These are phyloP conservation scores for Cherax destructor DNA, from an alignment of 1,140 invertebrate species.

Conservation along the genomic window DNA sequence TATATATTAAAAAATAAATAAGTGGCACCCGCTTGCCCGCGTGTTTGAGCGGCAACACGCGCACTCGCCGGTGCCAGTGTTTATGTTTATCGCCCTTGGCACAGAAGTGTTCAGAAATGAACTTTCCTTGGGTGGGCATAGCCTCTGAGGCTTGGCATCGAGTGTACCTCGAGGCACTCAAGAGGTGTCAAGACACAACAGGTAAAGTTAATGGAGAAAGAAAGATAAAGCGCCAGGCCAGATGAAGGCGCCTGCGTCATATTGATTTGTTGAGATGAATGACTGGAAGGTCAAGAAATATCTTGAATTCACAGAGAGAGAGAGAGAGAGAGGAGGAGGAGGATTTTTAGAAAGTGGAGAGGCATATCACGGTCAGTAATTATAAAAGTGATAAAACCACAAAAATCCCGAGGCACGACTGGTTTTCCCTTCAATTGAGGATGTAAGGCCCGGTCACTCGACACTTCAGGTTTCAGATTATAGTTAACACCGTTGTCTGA, in stretches of 20 bases:
- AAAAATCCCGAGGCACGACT: not conserved
- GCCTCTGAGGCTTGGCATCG: not conserved
- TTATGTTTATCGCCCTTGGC: conserved; percentile 43
- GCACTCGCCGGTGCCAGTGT: conserved; percentile 34
- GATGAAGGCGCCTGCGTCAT: not conserved
- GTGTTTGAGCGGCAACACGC: conserved; percentile 9
- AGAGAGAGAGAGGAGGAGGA: not conserved
- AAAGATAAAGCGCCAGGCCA: too few species aligned
- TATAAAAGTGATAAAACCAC: too few species aligned
- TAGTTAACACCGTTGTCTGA: too few species aligned
- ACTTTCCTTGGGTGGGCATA: conserved; percentile 23
- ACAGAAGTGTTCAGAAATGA: not conserved
- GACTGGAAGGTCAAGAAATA: not conserved
- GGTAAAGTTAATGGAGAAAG: not conserved
- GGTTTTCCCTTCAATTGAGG: conserved; percentile 7
- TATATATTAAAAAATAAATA: too few species aligned
- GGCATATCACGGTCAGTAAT: too few species aligned
- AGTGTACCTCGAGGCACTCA: not conserved
- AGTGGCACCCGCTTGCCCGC: conserved; percentile 10
- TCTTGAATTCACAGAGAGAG: not conserved
- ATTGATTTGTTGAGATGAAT: not conserved
- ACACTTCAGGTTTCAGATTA: too few species aligned
- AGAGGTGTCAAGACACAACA: conserved; percentile 14
- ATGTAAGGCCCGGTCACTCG: too few species aligned
- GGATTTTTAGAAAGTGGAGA: too few species aligned